Percentiles rank a stretch among this genome's conserved stretches.
Conservation (phyloP, 1,140 invertebrate species). For the Leptinotarsa undecemlineata region DNA sequence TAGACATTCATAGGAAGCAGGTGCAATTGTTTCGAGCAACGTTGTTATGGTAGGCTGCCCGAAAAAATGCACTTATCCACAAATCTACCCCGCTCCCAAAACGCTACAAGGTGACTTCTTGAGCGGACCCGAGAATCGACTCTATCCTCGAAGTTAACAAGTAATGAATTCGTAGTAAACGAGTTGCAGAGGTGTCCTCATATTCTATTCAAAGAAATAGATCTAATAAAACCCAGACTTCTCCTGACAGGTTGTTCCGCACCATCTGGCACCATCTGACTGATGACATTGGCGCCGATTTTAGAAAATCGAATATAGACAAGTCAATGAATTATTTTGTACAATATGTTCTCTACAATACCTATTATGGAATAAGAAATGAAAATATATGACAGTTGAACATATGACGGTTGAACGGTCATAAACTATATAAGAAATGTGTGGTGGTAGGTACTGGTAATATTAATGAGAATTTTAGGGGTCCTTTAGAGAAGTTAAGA, state of each 20-base stretch:
- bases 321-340: too few species aligned
- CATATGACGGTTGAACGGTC: too few species aligned
- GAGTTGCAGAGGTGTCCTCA: not conserved
- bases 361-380: too few species aligned
- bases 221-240: not conserved
- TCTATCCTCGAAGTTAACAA: not conserved
- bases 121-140: not conserved
- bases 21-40: slow-evolving; percentile 28
- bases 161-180: not conserved
- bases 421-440: too few species aligned
- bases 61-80: slow-evolving; percentile 27
- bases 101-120: not conserved
- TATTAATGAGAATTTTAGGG: too few species aligned
- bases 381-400: too few species aligned
- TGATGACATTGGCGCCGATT: slow-evolving; percentile 3
- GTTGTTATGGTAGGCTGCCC: slow-evolving; percentile 30
- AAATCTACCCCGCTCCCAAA: not conserved
- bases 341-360: too few species aligned
- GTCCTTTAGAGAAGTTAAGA: too few species aligned
- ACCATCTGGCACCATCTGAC: not conserved
- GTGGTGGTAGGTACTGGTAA: too few species aligned
- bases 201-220: not conserved
- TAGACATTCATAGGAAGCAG: slow-evolving; percentile 36
- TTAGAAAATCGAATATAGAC: not conserved
- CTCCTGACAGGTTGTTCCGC: not conserved